Evolutionary conservation across 1,140 invertebrate genomes (phyloP), one percentile per base, ranked within the genome.

Genomic region (Nephila pilipes): DNA sequence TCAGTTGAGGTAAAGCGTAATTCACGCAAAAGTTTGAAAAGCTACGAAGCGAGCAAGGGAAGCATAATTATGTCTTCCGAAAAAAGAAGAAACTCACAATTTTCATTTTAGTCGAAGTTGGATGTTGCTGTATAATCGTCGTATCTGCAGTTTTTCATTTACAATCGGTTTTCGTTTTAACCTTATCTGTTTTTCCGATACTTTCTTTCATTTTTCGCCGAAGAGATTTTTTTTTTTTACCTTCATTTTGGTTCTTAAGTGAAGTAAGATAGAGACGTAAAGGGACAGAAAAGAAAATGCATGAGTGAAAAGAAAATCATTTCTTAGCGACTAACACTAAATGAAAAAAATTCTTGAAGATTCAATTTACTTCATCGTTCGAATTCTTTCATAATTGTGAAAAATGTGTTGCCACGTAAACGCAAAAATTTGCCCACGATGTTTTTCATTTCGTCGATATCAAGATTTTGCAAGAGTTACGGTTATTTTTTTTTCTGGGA

Each of bases 111-210:
- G n/a, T 29, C 65, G n/a, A 46, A 81, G 18, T 22, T 46, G 36
- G 29, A n/a, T 18, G 83, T 29, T 60, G 38, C 20, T 18, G 54
- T 83, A 83, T 83, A 83, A 85, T 85, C 57, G 54, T 22, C 57
- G 58, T 54, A 85, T 85, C 83, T 60, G 25, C 57, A 57, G 54
- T 36, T 85, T 85, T 85, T 85, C 83, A 85, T 54, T 85, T 85
- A 60, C 83, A 85, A 85, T 85, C 83, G 55, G 83, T 85, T 85
- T 85, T 85, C 83, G 83, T 85, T 85, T 60, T 85, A 85, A 85
- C 83, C 55, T 85, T 85, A 85, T 85, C 55, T 85, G 83, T 60
- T 85, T 85, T 85, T 85, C 83, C 83, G 55, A 85, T 85, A 85
- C 83, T 85, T 85, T 60, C 83, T 60, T 25, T 55, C 14, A 54